Conservation (phyloP, 1,140 invertebrate species). For the Heterodera schachtii region DNA sequence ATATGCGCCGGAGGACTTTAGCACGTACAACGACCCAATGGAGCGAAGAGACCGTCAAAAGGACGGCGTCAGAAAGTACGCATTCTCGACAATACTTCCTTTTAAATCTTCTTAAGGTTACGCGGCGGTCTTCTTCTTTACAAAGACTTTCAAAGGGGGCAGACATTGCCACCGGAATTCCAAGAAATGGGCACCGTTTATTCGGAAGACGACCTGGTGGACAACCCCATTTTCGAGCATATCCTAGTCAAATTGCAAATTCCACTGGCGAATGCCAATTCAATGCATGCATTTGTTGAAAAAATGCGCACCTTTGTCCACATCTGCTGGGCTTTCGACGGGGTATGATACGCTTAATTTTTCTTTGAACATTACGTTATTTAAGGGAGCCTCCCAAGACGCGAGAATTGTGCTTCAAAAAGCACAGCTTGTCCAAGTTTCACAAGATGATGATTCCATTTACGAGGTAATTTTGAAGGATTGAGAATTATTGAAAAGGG, state of each 20-base stretch:
- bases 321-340: constrained; percentile 29
- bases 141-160: constrained; percentile 34
- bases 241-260: constrained; percentile 20
- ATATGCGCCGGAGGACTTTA: constrained; percentile 34
- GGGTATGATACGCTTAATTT: constrained; percentile 1
- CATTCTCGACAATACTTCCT: background rate
- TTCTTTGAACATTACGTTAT: background rate
- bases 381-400: constrained; percentile 23
- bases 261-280: background rate
- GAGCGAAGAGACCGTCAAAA: constrained; percentile 15
- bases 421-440: constrained; percentile 1
- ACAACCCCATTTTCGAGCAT: constrained; percentile 20
- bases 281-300: constrained; percentile 18
- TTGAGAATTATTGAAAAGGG: no score
- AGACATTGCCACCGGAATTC: constrained; percentile 17
- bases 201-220: constrained; percentile 22
- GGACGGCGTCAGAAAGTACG: constrained; percentile 18
- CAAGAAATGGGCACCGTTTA: constrained; percentile 25
- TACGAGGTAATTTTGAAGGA: constrained; percentile 9
- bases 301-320: constrained; percentile 24
- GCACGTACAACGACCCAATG: constrained; percentile 36
- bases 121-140: constrained; percentile 35
- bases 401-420: constrained; percentile 27
- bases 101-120: constrained; percentile 18
- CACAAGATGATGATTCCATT: constrained; percentile 17